A percentile compares a stretch with the other conserved stretches of the same genome.
Conservation (phyloP, 2,888 invertebrate species). For the Andrena camellia region DNA sequence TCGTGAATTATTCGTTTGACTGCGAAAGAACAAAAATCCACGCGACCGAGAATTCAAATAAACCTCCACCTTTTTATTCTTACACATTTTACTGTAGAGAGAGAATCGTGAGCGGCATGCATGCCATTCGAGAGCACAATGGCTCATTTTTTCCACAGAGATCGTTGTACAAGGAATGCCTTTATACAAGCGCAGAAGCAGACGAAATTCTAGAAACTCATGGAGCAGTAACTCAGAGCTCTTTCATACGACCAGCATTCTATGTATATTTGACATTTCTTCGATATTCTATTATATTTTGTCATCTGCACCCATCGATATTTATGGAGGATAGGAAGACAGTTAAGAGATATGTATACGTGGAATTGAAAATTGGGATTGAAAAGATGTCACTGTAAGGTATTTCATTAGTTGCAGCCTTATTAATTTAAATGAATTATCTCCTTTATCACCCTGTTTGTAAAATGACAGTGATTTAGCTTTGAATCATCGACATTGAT, state of each 20-base stretch:
- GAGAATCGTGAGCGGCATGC: neutral
- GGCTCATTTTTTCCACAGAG: neutral
- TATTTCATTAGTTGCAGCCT: too few species aligned
- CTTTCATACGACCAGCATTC: neutral
- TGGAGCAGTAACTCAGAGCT: neutral
- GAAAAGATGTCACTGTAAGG: too few species aligned
- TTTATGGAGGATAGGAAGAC: too few species aligned
- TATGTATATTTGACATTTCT: neutral
- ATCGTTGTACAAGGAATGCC: conserved; percentile 16
- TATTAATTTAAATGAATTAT: too few species aligned
- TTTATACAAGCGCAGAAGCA: neutral
- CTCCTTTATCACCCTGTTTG: too few species aligned
- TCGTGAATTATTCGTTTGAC: conserved; percentile 31
- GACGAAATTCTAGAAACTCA: neutral
- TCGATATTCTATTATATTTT: neutral
- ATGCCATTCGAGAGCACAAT: neutral
- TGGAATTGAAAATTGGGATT: too few species aligned
- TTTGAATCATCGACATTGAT: too few species aligned
- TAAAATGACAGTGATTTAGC: too few species aligned
- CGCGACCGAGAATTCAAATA: conserved; percentile 31
- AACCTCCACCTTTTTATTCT: conserved; percentile 12
- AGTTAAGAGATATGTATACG: too few species aligned
- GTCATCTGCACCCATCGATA: too few species aligned
- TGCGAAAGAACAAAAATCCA: conserved; percentile 20
- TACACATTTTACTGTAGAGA: conserved; percentile 1